Conservation (phyloP, 2,888 invertebrate species). For the Dione vanillae region DNA sequence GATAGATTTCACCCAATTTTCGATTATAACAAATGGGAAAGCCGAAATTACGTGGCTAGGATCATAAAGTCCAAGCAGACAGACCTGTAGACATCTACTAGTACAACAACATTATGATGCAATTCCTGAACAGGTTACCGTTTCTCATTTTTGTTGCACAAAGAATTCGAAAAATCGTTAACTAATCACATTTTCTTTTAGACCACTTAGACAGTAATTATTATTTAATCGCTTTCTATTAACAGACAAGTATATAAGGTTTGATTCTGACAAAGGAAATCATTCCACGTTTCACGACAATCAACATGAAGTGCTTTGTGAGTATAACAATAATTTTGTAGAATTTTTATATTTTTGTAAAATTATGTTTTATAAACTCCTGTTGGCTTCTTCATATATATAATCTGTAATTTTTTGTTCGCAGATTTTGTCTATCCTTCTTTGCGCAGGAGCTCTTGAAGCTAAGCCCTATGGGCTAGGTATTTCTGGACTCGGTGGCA, state of each 20-base stretch:
- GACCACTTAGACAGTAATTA: constrained; percentile 28
- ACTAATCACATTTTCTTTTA: constrained; percentile 14
- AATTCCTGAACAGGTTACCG: not conserved
- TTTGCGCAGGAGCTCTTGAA: constrained; percentile 22
- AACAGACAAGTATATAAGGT: constrained; percentile 27
- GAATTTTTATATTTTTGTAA: not conserved
- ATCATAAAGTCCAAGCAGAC: too few species aligned
- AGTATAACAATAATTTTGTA: not conserved
- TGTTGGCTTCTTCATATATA: not conserved
- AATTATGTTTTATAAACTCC: too few species aligned
- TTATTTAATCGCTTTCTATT: constrained; percentile 24
- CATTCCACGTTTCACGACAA: not conserved
- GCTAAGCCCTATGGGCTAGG: constrained; percentile 11
- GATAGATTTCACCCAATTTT: too few species aligned
- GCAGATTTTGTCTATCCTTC: constrained; percentile 22
- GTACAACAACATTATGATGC: not conserved
- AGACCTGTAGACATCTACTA: not conserved
- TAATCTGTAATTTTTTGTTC: not conserved
- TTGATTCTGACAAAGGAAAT: not conserved
- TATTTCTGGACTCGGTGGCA: constrained; percentile 13
- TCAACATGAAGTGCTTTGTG: constrained; percentile 38
- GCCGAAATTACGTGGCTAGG: too few species aligned
- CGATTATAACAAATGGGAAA: too few species aligned
- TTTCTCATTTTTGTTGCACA: not conserved
- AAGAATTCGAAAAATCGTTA: constrained; percentile 2